Percentiles rank a stretch among this genome's conserved stretches.
Conservation (phyloP, 2,113 vertebrate species). For the Rhinopomastus cyanomelas region DNA sequence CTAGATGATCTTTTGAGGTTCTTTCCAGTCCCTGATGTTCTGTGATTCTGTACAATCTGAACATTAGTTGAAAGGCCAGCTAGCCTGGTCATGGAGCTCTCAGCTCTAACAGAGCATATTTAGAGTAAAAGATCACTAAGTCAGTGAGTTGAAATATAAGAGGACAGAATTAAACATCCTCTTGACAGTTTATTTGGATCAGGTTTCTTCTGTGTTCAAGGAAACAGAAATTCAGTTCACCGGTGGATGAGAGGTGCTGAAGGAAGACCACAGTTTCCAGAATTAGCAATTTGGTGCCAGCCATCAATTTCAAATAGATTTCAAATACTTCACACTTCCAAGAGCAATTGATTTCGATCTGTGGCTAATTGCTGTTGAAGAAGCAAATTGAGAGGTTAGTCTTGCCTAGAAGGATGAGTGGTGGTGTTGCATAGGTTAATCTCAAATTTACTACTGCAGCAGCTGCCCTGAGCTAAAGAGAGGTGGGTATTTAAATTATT, state of each 20-base stretch:
- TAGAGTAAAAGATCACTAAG: background rate
- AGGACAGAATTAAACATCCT: background rate
- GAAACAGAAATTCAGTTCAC: background rate
- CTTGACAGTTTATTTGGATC: background rate
- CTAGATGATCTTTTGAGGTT: too few relatives aligned
- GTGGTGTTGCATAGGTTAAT: background rate
- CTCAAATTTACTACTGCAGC: background rate
- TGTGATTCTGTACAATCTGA: too few relatives aligned
- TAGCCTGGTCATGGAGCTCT: fast-evolving
- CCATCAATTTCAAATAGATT: background rate
- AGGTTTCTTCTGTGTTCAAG: background rate
- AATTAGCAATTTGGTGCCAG: background rate
- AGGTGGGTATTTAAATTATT: background rate
- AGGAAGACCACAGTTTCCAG: background rate
- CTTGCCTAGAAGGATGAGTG: background rate
- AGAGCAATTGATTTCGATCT: background rate
- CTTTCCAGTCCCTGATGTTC: too few relatives aligned
- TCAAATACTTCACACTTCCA: background rate
- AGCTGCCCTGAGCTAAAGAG: background rate
- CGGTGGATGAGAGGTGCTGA: background rate
- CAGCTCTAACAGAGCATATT: background rate
- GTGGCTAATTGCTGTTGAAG: background rate
- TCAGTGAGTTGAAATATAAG: background rate
- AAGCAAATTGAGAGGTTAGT: background rate
- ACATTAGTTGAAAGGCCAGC: background rate